Evolutionary conservation across 2,113 vertebrate species (phyloP).

Genomic region (Labeo catla): DNA sequence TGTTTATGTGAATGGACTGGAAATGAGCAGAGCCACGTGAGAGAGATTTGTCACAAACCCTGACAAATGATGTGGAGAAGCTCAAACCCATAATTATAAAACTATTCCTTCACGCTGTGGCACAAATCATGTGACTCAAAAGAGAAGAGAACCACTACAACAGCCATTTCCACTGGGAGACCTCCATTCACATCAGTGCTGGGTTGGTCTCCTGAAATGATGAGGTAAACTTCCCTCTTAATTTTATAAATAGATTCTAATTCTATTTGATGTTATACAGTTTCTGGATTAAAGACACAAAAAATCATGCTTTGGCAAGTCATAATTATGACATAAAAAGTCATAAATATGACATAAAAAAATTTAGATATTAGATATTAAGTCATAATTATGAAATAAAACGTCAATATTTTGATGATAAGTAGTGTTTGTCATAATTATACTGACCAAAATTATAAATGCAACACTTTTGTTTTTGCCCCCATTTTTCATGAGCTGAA

Average conservation of each 20-base stretch:
- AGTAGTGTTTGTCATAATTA: no score
- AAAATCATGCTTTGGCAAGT: neutral
- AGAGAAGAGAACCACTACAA: neutral
- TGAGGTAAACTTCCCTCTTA: neutral
- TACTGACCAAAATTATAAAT: no score
- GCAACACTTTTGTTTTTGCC: no score
- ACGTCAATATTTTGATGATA: no score
- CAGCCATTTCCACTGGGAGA: neutral
- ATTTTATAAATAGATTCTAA: neutral
- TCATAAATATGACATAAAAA: neutral
- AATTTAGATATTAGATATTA: neutral
- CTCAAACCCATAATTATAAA: neutral
- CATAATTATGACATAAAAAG: neutral
- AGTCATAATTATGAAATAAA: neutral
- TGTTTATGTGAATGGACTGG: neutral
- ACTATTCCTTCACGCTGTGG: neutral
- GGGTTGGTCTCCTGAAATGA: neutral
- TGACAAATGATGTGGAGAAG: conserved; percentile 21
- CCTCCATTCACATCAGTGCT: neutral
- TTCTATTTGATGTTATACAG: neutral
- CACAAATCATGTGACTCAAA: conserved; percentile 1
- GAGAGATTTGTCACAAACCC: conserved; percentile 22
- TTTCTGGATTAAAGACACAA: neutral
- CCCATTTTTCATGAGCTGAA: no score
- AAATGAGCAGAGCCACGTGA: neutral